Evolutionary conservation across 1,140 invertebrate genomes (phyloP).

Genomic region (Neodiprion fabricii): DNA sequence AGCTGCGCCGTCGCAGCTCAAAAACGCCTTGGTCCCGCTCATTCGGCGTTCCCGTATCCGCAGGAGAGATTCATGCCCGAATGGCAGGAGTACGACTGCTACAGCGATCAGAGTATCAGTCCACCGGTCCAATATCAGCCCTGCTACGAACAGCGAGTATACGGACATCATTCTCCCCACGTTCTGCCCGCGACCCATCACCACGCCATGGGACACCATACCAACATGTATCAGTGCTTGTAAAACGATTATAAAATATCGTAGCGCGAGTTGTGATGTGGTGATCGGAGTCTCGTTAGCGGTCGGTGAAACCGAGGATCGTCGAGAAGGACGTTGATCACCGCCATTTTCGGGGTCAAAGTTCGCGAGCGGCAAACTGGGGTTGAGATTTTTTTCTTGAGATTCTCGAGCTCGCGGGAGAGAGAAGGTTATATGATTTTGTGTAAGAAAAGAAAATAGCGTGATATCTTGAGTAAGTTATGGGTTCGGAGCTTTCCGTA

Average conservation of each 20-base stretch:
- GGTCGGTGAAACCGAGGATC: too few species aligned
- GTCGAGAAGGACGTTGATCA: too few species aligned
- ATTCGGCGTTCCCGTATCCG: slow-evolving; percentile 46
- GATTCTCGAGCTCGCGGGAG: too few species aligned
- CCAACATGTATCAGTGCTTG: slow-evolving; percentile 57
- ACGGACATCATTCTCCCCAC: slow-evolving; percentile 44
- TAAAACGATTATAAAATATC: slow-evolving; percentile 28
- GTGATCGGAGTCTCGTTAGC: too few species aligned
- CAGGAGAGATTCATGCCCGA: slow-evolving; percentile 54
- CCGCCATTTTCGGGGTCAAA: too few species aligned
- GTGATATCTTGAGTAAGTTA: slow-evolving; percentile 7
- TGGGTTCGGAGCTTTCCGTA: neutral
- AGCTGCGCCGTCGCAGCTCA: slow-evolving; percentile 64
- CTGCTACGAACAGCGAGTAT: slow-evolving; percentile 54
- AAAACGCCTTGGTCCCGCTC: slow-evolving; percentile 51
- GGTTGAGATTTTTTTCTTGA: too few species aligned
- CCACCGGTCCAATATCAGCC: slow-evolving; percentile 51
- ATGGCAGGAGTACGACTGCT: slow-evolving; percentile 57
- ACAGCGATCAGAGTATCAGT: slow-evolving; percentile 56
- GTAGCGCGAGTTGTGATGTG: too few species aligned
- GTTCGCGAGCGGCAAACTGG: too few species aligned
- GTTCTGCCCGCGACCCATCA: slow-evolving; percentile 42
- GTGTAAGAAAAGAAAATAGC: neutral
- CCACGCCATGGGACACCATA: slow-evolving; percentile 35
- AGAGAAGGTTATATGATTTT: too few species aligned